Conservation (phyloP, 1,140 invertebrate species). For the Cephus cinctus region DNA sequence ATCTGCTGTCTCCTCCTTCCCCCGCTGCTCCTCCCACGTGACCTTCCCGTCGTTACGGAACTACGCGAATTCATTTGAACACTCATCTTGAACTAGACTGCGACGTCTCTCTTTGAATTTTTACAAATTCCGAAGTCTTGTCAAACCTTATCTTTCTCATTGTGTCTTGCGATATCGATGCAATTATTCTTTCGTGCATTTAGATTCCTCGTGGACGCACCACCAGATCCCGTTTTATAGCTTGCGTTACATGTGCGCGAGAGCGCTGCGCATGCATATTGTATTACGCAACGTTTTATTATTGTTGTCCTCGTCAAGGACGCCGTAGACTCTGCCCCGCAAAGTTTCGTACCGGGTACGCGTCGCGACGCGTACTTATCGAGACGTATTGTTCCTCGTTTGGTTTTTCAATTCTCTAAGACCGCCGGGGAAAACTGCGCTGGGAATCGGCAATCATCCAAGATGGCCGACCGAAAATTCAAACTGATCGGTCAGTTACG, state of each 20-base stretch:
- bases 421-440: too few relatives aligned
- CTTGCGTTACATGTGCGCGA: constrained; percentile 6
- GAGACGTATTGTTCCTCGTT: too few relatives aligned
- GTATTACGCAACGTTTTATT: constrained; percentile 30
- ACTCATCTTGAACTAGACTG: background rate
- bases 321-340: too few relatives aligned
- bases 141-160: too few relatives aligned
- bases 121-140: background rate
- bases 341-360: too few relatives aligned
- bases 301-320: constrained; percentile 24
- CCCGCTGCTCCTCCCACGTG: background rate
- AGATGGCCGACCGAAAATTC: too few relatives aligned
- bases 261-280: constrained; percentile 16
- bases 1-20: background rate
- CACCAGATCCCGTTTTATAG: background rate
- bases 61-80: background rate
- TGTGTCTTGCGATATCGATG: background rate
- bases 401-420: too few relatives aligned
- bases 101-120: background rate
- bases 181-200: background rate
- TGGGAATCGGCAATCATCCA: too few relatives aligned
- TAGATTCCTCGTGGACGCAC: background rate
- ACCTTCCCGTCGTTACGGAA: constrained; percentile 11
- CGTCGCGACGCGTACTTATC: too few relatives aligned
- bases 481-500: too few relatives aligned